Evolutionary conservation across 2,113 vertebrate species (phyloP).

Genomic region (Etheostoma cragini): DNA sequence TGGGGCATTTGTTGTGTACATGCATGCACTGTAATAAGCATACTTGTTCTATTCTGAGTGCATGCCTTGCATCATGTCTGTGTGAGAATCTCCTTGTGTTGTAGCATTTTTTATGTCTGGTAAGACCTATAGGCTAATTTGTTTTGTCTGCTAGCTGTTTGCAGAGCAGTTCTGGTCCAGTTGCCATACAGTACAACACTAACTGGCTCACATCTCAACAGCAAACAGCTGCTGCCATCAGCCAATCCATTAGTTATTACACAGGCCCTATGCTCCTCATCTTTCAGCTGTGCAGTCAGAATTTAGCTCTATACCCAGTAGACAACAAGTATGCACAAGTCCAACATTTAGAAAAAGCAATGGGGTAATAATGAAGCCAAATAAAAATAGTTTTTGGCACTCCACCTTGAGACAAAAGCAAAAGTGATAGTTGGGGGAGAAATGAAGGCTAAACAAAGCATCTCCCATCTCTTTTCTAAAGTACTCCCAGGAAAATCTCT

Average conservation of each 20-base stretch:
- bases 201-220: conserved; percentile 50
- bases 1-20: neutral
- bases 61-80: neutral
- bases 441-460: neutral
- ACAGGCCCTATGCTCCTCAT: neutral
- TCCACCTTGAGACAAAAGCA: neutral
- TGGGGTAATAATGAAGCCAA: conserved; percentile 10
- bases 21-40: too few species aligned
- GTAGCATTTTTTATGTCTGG: neutral
- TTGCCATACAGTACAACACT: conserved; percentile 23
- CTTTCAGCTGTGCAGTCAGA: conserved; percentile 12
- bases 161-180: conserved; percentile 37
- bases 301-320: neutral
- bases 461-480: neutral
- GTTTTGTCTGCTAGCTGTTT: conserved; percentile 47
- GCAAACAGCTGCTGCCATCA: conserved; percentile 58
- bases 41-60: neutral
- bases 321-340: neutral
- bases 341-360: neutral
- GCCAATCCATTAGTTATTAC: conserved; percentile 38
- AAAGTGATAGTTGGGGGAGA: neutral
- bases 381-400: neutral
- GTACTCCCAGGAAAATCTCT: neutral
- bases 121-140: conserved; percentile 29
- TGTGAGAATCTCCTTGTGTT: neutral